Evolutionary conservation across 2,888 invertebrate genomes (phyloP).

Genomic region (Eurois occulta): DNA sequence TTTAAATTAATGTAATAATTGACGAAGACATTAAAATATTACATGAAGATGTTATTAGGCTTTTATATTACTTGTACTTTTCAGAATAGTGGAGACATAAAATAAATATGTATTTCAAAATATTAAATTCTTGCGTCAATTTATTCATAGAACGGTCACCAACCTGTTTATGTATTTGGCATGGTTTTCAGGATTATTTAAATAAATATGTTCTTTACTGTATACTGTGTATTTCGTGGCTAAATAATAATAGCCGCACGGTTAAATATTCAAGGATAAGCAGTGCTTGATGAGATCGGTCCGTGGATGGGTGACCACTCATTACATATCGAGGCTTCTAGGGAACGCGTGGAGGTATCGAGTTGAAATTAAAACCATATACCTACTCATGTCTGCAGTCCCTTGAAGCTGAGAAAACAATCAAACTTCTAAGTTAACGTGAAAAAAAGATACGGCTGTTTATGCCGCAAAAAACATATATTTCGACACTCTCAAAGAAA

Average conservation of each 20-base stretch:
- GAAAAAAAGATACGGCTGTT: too few relatives aligned
- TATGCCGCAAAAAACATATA: too few relatives aligned
- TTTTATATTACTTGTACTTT: background rate
- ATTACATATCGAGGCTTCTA: too few relatives aligned
- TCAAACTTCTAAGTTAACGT: too few relatives aligned
- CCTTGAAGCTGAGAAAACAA: too few relatives aligned
- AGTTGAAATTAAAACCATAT: too few relatives aligned
- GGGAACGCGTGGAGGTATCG: too few relatives aligned
- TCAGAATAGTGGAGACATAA: background rate
- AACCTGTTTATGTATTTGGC: background rate
- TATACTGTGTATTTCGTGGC: background rate
- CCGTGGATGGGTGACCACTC: background rate
- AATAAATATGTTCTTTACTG: background rate
- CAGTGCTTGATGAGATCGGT: background rate
- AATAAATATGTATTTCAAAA: background rate
- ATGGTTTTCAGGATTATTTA: background rate
- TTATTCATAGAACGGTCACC: background rate
- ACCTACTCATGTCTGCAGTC: too few relatives aligned
- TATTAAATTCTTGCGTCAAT: background rate
- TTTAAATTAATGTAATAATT: slow-evolving; percentile 24
- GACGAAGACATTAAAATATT: slow-evolving; percentile 30
- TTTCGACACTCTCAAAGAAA: too few relatives aligned
- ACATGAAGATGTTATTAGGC: slow-evolving; percentile 16
- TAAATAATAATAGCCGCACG: background rate
- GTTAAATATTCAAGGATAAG: background rate